Evolutionary conservation across 2,113 vertebrate genomes (phyloP), one percentile per base, ranked within the genome.

Genomic region (Pygoscelis adeliae): DNA sequence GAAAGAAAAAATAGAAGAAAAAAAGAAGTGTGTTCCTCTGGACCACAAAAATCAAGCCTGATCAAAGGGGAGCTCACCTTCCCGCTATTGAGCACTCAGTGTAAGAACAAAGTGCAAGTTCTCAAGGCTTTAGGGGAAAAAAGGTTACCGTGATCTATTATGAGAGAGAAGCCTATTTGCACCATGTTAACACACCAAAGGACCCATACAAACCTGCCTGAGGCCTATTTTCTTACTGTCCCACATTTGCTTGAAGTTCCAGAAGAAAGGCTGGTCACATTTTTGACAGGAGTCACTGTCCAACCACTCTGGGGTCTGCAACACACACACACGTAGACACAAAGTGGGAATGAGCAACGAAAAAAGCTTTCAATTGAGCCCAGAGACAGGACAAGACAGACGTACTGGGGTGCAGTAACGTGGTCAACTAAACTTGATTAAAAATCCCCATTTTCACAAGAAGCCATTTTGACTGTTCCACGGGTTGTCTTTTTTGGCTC

Each of bases 221-320:
- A 99, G 98, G 83, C 99, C 99, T 65, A 99, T 99, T 98, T 99
- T 99, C 98, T 99, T 99, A 94, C 98, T 99, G 98, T 99, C 99
- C 99, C 99, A 99, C 99, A 99, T 99, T 95, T 99, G 99, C 97
- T 99, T 99, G 98, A 99, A 99, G 98, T 99, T 99, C 99, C 99
- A 99, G 98, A 99, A 99, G 97, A 99, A 99, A 59, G 99, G 99
- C 97, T 99, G 99, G 87, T 99, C 99, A 95, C 99, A 99, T 97
- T 99, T 99, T 96, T 99, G 99, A 98, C 99, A 99, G 58, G 99
- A 99, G 94, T 99, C 99, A 38, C 99, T 99, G 97, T 99, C 99
- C 91, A 99, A 84, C 99, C 99, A 99, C 65, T 99, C 99, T 0
- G 99, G 99, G 21, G 99, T 99, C 99, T 99, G 97, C 66, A 97